Evolutionary conservation across 1,140 invertebrate genomes (phyloP), one percentile per base, ranked within the genome.

Genomic region (Drosophila dunni): DNA sequence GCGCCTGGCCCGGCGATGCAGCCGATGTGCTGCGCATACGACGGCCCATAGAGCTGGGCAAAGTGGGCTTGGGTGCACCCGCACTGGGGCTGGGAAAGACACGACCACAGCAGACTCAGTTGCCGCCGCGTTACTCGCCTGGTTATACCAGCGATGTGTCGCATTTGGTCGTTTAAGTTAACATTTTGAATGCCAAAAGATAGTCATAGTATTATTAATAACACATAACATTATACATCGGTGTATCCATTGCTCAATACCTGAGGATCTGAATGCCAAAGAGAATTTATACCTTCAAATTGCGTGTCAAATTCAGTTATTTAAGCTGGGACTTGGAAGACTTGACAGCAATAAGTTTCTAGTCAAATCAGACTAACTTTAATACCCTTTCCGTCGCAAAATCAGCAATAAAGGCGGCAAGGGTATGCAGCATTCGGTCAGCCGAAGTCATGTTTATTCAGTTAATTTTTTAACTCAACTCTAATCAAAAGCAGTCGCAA

Each of bases 81-180:
- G 70, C 64, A 9, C 51, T 79, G 50, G 84, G 84, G 15, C 61
- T 91, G 69, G 86, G 85, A 44, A 85, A 80, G 73, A 82, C 78
- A 42, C 79, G 84, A 24, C 75, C 76, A 48, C 73, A 71, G 10
- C 76, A 81, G 67, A 93, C 94, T 40, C 93, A 93, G 44, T 92
- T 94, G 50, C 93, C 95, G 53, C 95, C 94, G 3, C 92, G 94
- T 38, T 94, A 95, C 77, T 93, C 95, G 67, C 94, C 95, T 5
- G 94, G 94, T 2, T 95, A 95, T 78, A 95, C 95, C 11, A 94
- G 94, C 60, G 94, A 95, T 83, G 95, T 95, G 3, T 95, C 95
- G 24, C 95, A 95, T 91, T 92, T 95, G 48, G 94, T 95, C 74
- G 94, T 95, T 88, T 95, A 94, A 93, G 73, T 89, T 88, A 88